Evolutionary conservation across 2,888 invertebrate species (phyloP).

Genomic region (Euproctis similis): DNA sequence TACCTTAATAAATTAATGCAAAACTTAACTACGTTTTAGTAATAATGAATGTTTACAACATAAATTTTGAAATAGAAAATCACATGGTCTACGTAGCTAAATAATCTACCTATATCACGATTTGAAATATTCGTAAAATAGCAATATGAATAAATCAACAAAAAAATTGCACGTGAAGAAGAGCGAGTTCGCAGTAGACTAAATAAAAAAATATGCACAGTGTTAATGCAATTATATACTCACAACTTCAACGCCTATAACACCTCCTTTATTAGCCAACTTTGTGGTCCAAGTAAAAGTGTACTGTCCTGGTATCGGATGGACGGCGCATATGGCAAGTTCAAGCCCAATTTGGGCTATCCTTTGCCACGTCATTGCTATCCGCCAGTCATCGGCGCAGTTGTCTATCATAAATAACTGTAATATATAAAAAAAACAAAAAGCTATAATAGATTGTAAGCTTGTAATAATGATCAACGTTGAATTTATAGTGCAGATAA

Average conservation of each 20-base stretch:
- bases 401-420: constrained; percentile 99
- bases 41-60: no score
- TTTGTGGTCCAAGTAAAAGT: constrained; percentile 97
- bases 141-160: no score
- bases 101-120: no score
- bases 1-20: no score
- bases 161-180: not conserved
- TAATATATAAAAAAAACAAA: no score
- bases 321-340: constrained; percentile 96
- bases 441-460: no score
- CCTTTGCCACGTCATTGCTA: constrained; percentile 99
- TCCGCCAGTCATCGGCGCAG: constrained; percentile 99
- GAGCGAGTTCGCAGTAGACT: constrained; percentile 1
- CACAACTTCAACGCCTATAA: constrained; percentile 78
- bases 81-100: no score
- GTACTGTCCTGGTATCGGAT: constrained; percentile 98
- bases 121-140: no score
- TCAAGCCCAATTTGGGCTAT: constrained; percentile 94
- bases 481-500: no score
- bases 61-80: no score
- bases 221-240: constrained; percentile 28
- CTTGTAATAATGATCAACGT: no score
- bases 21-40: constrained; percentile 1
- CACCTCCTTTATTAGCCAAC: constrained; percentile 89
- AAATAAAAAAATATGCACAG: not conserved